phyloP scores from a whole-genome alignment of 2,113 vertebrate genomes.

The Colius striatus region DNA sequence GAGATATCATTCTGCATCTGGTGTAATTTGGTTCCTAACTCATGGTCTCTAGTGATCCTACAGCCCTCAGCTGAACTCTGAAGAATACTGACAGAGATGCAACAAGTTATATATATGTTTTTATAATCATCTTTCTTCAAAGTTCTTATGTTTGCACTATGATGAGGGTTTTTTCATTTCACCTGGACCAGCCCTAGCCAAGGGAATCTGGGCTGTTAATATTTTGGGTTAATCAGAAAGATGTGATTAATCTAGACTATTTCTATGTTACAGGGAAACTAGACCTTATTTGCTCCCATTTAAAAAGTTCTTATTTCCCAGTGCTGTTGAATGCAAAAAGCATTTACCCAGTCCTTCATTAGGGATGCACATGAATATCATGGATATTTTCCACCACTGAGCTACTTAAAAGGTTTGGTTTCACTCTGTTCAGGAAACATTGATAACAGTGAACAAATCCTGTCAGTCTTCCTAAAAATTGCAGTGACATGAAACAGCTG shows the following conservation, averaged over 20 bases:
- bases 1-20: neutral
- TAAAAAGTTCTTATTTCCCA: neutral
- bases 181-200: neutral
- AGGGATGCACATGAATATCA: neutral
- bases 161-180: neutral
- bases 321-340: neutral
- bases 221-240: neutral
- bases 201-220: neutral
- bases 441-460: neutral
- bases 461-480: neutral
- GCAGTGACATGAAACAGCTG: neutral
- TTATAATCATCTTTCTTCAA: neutral
- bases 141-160: accelerated
- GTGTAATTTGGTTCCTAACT: neutral
- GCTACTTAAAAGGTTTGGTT: neutral
- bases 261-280: neutral
- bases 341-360: neutral
- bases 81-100: neutral
- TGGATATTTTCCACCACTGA: neutral
- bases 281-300: neutral
- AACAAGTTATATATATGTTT: neutral
- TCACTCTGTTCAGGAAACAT: neutral
- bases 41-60: too few species aligned
- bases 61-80: neutral
- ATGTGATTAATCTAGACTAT: neutral